A percentile compares a stretch with the other conserved stretches of the same genome.
Evolutionary conservation across 2,113 vertebrate genomes (phyloP).

Genomic region (Pedionomus torquatus): DNA sequence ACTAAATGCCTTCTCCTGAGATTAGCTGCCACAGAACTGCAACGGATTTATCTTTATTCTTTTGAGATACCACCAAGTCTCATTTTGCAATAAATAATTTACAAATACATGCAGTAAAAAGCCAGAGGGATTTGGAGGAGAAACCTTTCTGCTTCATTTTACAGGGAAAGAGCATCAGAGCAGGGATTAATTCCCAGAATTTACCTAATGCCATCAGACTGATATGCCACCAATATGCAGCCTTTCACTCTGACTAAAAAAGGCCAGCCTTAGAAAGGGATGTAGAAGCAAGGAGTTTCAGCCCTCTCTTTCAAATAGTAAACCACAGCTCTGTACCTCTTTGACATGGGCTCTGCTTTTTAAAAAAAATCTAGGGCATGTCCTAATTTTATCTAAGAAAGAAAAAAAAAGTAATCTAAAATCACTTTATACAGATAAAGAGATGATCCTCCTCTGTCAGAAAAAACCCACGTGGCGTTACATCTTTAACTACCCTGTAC

Average conservation of each 20-base stretch:
- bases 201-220: not conserved
- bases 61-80: not conserved
- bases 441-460: not conserved
- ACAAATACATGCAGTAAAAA: not conserved
- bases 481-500: not conserved
- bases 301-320: not conserved
- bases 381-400: conserved; percentile 11
- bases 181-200: not conserved
- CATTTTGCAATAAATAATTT: conserved; percentile 17
- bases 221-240: accelerated
- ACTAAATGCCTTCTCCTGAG: conserved; percentile 10
- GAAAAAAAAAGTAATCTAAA: not conserved
- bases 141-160: not conserved
- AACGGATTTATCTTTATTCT: not conserved
- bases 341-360: not conserved
- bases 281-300: not conserved
- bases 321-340: not conserved
- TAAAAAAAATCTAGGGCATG: conserved; percentile 26
- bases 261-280: not conserved
- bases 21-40: not conserved
- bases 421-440: conserved; percentile 26
- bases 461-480: not conserved
- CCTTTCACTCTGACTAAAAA: not conserved
- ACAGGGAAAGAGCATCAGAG: not conserved
- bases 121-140: not conserved